phyloP scores from a whole-genome alignment of 2,888 invertebrate species.

The Merodon equestris region DNA sequence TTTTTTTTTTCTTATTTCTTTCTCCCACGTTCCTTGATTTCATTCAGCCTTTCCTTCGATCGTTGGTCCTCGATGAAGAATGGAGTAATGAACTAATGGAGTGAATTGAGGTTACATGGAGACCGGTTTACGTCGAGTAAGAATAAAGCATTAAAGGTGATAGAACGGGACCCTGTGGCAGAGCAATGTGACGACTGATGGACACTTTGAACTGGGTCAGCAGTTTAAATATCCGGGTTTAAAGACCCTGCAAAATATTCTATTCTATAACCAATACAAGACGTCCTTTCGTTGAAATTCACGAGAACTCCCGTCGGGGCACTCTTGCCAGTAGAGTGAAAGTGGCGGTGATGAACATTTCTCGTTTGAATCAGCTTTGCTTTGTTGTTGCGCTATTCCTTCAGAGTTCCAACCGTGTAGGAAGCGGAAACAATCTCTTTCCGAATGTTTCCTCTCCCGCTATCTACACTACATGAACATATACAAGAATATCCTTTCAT shows the following conservation, averaged over 20 bases:
- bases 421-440: neutral
- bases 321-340: too few relatives aligned
- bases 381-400: neutral
- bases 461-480: too few relatives aligned
- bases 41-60: too few relatives aligned
- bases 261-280: conserved; percentile 32
- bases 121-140: neutral
- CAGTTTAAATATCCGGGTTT: conserved; percentile 9
- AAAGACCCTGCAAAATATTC: conserved; percentile 14
- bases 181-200: neutral
- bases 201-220: neutral
- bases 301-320: too few relatives aligned
- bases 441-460: too few relatives aligned
- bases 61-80: too few relatives aligned
- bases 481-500: too few relatives aligned
- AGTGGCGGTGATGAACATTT: too few relatives aligned
- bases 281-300: too few relatives aligned
- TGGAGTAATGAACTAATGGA: neutral
- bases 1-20: neutral
- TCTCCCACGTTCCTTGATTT: too few relatives aligned
- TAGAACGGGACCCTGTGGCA: neutral
- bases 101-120: neutral
- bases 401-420: neutral
- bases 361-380: too few relatives aligned
- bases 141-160: neutral